These are phyloP conservation scores for Podilymbus podiceps DNA, from an alignment of 2,113 vertebrate genomes.

Conservation along the genomic window DNA sequence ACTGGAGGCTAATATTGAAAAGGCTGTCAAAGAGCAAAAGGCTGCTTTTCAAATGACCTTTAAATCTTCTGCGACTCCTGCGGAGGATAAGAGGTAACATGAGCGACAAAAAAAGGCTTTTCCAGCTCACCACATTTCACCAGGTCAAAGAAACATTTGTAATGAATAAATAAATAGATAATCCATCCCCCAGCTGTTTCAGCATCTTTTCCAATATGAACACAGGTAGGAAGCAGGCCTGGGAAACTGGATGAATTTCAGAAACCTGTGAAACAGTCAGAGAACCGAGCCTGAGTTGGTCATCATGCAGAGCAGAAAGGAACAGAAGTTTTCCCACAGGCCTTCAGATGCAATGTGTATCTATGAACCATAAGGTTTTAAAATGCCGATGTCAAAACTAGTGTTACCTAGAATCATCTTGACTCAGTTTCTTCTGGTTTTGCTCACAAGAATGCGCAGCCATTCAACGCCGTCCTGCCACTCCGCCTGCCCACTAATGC, in stretches of 20 bases:
- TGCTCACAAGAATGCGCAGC: background rate
- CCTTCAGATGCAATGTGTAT: background rate
- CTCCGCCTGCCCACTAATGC: background rate
- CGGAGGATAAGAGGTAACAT: background rate
- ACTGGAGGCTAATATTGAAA: slow-evolving; percentile 43
- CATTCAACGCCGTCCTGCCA: rapidly evolving
- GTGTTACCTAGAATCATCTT: background rate
- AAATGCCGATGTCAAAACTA: background rate
- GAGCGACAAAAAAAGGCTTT: slow-evolving; percentile 38
- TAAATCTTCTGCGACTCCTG: slow-evolving; percentile 26
- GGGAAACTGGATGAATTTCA: background rate
- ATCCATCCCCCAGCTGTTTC: background rate
- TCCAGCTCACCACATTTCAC: background rate
- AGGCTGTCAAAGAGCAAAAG: slow-evolving; percentile 52
- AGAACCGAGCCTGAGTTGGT: background rate
- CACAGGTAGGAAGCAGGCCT: background rate
- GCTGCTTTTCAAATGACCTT: slow-evolving; percentile 61
- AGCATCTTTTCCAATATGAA: background rate
- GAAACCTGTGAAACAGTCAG: background rate
- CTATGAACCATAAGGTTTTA: background rate
- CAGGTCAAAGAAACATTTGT: slow-evolving; percentile 18
- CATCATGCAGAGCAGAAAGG: background rate
- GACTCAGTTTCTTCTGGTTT: background rate
- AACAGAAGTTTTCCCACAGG: background rate
- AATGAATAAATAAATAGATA: slow-evolving; percentile 56